Base-by-base conservation (phyloP, 2,797 vertebrate species). In the Gastrophryne carolinensis region DNA sequence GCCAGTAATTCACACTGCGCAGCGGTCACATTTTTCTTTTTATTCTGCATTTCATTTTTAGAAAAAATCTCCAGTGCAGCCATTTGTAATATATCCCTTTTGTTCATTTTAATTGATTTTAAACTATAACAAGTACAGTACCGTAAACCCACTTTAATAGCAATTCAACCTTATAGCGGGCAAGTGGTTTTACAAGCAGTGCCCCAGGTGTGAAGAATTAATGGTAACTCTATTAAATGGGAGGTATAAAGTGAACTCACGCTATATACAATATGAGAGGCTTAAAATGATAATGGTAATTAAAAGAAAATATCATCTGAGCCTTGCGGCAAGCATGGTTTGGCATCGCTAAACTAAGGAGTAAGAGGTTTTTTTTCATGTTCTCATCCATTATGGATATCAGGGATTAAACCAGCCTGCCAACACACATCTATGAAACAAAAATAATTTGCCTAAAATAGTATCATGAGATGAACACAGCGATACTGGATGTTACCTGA, bases 101-200 rank as follows among this genome's bases (percentile, higher is more conserved):
- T 44, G 34, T 34, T 69, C 19, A 53, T 57, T 76, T 62, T 69
- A 76, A 76, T 70, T 62, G 66, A 69, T 76, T 76, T 63, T 62
- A 76, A 75, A 68, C 57, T 17, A 75, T 71, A 50, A 24, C 53
- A 66, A 52, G 56, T 68, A 41, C 34, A 68, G 54, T 75, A 47
- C 26, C 35, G 52, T 26, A 75, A 52, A 49, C 10, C 54, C 44
- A 61, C 24, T 68, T 60, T 68, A 75, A 68, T 27, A 75, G 44
- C 27, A 47, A 39, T 47, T 30, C 29, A 47, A 27, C 23, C 32
- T 77, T 58, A 64, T 52, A 64, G 19, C 49, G 27, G 60, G 30
- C 27, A 77, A 67, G 39, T 26, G 23, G 23, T 67, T 67, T 65
- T 27, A 49, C 54, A 49, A 75, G 39, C 53, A 60, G 15, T 67